Base-by-base conservation (phyloP, 92 coral and sea anemone species). In the Paragorgia papillata region DNA sequence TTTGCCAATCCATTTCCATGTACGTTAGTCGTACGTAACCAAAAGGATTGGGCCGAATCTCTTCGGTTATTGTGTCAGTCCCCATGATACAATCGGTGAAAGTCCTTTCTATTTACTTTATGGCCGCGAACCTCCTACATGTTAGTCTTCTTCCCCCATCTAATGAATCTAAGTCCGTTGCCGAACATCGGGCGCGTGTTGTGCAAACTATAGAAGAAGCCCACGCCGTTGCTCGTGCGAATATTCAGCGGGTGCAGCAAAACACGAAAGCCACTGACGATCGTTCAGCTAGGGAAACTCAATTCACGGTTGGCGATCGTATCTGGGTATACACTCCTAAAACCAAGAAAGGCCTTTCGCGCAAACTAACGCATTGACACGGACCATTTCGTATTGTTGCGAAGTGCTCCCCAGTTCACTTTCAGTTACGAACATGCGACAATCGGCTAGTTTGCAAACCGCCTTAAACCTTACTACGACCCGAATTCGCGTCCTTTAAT, bases 21-120 rank as follows among this genome's bases (percentile, higher is more conserved):
- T 84, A 21, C 58, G 88, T 84, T 0, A 79, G 75, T 10, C n/a
- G n/a, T n/a, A n/a, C 28, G 73, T 3, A 48, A 78, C 15, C 88
- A 84, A 12, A 15, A 27, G 20, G 88, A 84, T 17, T 84, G 88
- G 84, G n/a, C n/a, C n/a, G n/a, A n/a, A n/a, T n/a, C n/a, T n/a
- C n/a, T n/a, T n/a, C n/a, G n/a, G n/a, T n/a, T n/a, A n/a, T n/a
- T n/a, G n/a, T n/a, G n/a, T n/a, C n/a, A n/a, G n/a, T n/a, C n/a
- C n/a, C n/a, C n/a, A n/a, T n/a, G n/a, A n/a, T n/a, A n/a, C n/a
- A n/a, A n/a, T n/a, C n/a, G n/a, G n/a, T n/a, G n/a, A n/a, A n/a
- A n/a, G n/a, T n/a, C n/a, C n/a, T n/a, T n/a, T n/a, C n/a, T n/a
- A n/a, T n/a, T n/a, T n/a, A n/a, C n/a, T n/a, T n/a, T n/a, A n/a